Conservation (phyloP, 1,140 invertebrate species). For the Anastrepha obliqua region DNA sequence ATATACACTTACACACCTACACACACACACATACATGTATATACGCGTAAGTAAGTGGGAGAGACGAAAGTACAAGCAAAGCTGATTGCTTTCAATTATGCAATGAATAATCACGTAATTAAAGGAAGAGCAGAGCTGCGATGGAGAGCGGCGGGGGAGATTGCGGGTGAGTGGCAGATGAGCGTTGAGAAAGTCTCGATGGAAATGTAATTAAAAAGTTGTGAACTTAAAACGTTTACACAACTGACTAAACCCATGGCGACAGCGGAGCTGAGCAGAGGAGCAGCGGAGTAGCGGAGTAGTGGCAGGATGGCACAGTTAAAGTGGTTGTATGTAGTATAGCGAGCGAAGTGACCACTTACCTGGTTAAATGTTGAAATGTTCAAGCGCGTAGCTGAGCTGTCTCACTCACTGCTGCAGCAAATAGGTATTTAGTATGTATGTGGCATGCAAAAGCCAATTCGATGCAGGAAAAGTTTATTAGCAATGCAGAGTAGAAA, state of each 20-base stretch:
- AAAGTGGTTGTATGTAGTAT: background rate
- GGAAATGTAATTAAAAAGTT: conserved; percentile 42
- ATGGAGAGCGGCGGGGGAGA: too few relatives aligned
- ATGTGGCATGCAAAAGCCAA: background rate
- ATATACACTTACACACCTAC: too few relatives aligned
- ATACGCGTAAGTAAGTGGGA: background rate
- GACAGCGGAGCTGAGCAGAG: background rate
- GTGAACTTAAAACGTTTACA: conserved; percentile 35
- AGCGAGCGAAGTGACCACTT: background rate
- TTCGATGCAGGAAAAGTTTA: background rate
- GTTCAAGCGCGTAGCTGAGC: background rate
- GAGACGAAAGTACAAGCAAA: background rate
- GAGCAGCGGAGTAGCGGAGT: background rate
- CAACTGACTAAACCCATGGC: background rate
- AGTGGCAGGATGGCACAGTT: background rate
- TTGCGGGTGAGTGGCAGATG: too few relatives aligned
- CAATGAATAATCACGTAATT: conserved; percentile 43
- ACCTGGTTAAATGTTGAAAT: conserved; percentile 33
- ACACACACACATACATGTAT: background rate
- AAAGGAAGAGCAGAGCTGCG: conserved; percentile 13
- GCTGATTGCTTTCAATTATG: conserved; percentile 45
- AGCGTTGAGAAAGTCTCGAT: conserved; percentile 1
- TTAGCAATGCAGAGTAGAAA: background rate
- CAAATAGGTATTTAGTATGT: background rate
- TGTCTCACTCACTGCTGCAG: background rate